Base-by-base conservation (phyloP, 2,113 vertebrate genomes). In the Glareola pratincola region DNA sequence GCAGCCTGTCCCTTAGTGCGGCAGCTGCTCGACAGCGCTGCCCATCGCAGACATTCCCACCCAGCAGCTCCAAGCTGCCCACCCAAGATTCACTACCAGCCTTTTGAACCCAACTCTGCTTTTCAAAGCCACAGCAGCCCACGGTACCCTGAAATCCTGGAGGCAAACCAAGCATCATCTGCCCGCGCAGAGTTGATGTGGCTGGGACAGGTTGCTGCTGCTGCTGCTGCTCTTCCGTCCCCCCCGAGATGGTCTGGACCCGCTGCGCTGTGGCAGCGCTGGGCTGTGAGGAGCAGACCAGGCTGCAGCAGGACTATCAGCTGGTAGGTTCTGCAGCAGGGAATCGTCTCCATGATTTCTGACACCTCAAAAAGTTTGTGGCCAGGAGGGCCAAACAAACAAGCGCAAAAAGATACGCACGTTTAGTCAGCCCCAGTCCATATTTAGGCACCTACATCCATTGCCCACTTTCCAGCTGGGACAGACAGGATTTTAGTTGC, bases 401-500 rank as follows among this genome's bases (percentile, higher is more conserved):
- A 22, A 54, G 11, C 18, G 7, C 20, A 30, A 9, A 15, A 15
- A 12, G 20, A 53, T 12, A 27, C 7, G 50, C 13, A 32, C 11
- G 36, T 57, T 66, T 77, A 63, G 64, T 37, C 54, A 62, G 60
- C 20, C 32, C 77, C 54, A 77, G 47, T 39, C 63, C 43, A 27
- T 81, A 94, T 93, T 95, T 89, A 94, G 79, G 63, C 69, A 81
- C n/a, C 60, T 83, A 54, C 64, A 60, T 73, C 32, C 39, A 16
- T 69, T 80, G 76, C 95, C 87, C 71, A 18, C 88, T 86, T 92
- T 64, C 68, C 95, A 92, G 86, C 76, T 91, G 94, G 85, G 92
- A 76, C 72, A 94, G 82, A 51, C 47, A 32, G 29, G 72, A 75
- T 91, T 93, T 68, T 29, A 81, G 66, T 8, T 37, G 59, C 79